These are phyloP conservation scores for Jaculus jaculus DNA, from an alignment of 2,113 vertebrate genomes.

Conservation along the genomic window DNA sequence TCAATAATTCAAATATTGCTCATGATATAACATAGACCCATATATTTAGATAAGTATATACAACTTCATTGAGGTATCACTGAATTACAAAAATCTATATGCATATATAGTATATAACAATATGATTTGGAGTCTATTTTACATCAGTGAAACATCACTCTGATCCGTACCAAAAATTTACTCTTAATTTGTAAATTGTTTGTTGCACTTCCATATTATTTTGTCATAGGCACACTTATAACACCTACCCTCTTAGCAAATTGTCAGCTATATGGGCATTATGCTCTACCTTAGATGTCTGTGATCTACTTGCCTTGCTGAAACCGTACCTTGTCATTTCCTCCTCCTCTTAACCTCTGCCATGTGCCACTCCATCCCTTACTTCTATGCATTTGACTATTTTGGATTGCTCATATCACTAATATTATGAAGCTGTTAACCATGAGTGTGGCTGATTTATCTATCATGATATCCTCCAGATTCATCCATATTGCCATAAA, in stretches of 20 bases:
- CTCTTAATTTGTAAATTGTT: not conserved
- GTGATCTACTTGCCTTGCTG: not conserved
- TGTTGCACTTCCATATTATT: not conserved
- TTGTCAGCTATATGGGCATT: not conserved
- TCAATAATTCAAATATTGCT: not conserved
- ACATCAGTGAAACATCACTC: not conserved
- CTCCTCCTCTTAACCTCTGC: not conserved
- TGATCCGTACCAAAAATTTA: not conserved
- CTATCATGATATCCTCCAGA: not conserved
- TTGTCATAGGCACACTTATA: not conserved
- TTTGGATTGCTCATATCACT: not conserved
- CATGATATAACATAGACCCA: not conserved
- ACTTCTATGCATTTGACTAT: not conserved
- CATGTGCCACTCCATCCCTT: not conserved
- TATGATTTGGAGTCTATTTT: not conserved
- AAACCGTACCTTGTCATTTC: not conserved
- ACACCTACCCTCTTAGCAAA: not conserved
- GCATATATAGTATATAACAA: not conserved
- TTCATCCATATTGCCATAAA: not conserved
- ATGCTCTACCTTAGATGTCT: not conserved
- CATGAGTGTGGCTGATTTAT: not conserved
- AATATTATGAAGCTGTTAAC: not conserved
- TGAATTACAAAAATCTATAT: not conserved
- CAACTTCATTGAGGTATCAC: not conserved
- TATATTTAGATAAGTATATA: not conserved